Conservation (phyloP, 2,113 vertebrate species). For the Periophthalmodon schlosseri region DNA sequence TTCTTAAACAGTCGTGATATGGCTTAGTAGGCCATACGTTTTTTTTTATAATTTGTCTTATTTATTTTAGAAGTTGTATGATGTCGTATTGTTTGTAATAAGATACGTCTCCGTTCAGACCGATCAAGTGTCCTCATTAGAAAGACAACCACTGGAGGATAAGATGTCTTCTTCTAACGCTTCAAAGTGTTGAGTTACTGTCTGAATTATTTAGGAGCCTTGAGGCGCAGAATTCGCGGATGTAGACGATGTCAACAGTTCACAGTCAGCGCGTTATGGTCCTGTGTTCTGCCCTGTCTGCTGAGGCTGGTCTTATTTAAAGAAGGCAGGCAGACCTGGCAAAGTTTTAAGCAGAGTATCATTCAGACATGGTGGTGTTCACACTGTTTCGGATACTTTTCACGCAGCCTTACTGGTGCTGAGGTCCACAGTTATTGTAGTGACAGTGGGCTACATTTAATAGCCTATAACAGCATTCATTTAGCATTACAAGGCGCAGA, state of each 20-base stretch:
- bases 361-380: not conserved
- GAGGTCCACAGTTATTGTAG: not conserved
- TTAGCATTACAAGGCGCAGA: not conserved
- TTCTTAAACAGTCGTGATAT: not conserved
- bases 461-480: not conserved
- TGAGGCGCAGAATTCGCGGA: constrained; percentile 34
- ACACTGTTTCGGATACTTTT: not conserved
- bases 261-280: not conserved
- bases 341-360: not conserved
- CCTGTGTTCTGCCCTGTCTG: too few species aligned
- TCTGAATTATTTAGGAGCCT: constrained; percentile 73
- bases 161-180: constrained; percentile 76
- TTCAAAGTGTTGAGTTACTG: constrained; percentile 74
- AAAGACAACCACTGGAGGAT: constrained; percentile 73
- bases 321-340: not conserved
- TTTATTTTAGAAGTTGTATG: not conserved
- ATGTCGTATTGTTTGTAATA: constrained; percentile 63
- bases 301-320: not conserved
- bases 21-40: not conserved
- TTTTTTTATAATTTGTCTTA: not conserved
- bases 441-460: not conserved
- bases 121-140: constrained; percentile 79
- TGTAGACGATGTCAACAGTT: not conserved
- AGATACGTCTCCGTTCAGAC: constrained; percentile 53
- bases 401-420: not conserved